A percentile compares a stretch with the other conserved stretches of the same genome.
These are phyloP conservation scores for Melanargia galathea DNA, from an alignment of 2,888 invertebrate species.

Conservation along the genomic window DNA sequence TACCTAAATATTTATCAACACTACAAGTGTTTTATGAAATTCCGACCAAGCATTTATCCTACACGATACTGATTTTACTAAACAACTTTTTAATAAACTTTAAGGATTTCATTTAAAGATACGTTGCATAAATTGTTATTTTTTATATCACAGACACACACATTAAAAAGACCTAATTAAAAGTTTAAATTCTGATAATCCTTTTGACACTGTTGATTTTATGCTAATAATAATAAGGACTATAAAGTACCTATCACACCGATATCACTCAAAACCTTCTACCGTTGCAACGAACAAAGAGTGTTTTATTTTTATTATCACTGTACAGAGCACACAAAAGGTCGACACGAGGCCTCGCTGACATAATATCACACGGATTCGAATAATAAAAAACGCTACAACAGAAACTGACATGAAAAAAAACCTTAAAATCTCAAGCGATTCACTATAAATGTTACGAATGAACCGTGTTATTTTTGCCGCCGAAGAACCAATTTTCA, in stretches of 20 bases:
- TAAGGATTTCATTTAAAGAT: neutral
- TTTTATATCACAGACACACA: neutral
- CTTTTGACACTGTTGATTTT: neutral
- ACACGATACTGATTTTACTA: neutral
- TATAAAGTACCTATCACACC: conserved; percentile 13
- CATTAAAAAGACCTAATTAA: neutral
- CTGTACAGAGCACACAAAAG: conserved; percentile 54
- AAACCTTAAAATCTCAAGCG: conserved; percentile 59
- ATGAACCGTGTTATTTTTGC: conserved; percentile 41
- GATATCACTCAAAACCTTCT: conserved; percentile 29
- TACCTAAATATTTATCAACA: conserved; percentile 16
- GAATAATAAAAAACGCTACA: conserved; percentile 61
- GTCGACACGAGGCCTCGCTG: conserved; percentile 58
- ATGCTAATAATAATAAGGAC: neutral
- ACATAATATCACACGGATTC: conserved; percentile 72
- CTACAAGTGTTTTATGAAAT: conserved; percentile 15
- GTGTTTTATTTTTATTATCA: conserved; percentile 62
- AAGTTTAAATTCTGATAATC: neutral
- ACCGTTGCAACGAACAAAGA: conserved; percentile 62
- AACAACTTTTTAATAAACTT: neutral
- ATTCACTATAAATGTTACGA: conserved; percentile 65
- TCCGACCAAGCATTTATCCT: conserved; percentile 3
- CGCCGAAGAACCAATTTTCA: conserved; percentile 3
- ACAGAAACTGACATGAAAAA: conserved; percentile 44
- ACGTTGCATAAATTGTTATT: neutral